A percentile compares a stretch with the other conserved stretches of the same genome.
Evolutionary conservation across 2,113 vertebrate species (phyloP).

Genomic region (Aramus guarauna): DNA sequence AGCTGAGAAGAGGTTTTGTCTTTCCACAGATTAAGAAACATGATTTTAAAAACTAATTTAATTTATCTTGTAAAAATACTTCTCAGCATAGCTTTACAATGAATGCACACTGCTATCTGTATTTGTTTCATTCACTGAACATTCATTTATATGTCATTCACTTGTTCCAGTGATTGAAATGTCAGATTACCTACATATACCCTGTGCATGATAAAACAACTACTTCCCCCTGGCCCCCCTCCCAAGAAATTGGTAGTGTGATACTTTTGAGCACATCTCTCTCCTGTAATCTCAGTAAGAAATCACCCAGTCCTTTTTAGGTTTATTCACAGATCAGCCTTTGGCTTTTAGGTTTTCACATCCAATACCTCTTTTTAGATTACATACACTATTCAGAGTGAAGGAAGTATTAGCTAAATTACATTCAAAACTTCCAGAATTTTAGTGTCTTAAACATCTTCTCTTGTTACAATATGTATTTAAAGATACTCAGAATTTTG

Average conservation of each 20-base stretch:
- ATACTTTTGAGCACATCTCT: neutral
- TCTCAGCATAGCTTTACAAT: neutral
- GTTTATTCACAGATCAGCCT: neutral
- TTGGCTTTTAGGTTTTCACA: neutral
- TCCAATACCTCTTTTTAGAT: neutral
- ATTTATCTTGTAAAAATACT: neutral
- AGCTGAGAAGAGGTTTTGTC: neutral
- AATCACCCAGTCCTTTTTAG: neutral
- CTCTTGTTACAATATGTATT: neutral
- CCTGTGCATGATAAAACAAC: neutral
- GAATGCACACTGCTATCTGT: neutral
- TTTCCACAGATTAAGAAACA: rapidly evolving
- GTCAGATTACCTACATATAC: neutral
- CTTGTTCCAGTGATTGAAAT: neutral
- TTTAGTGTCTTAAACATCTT: neutral
- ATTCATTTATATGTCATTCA: constrained; percentile 35
- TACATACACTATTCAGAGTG: neutral
- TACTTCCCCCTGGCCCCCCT: neutral
- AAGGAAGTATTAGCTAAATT: neutral
- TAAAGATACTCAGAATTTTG: neutral
- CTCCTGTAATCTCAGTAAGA: neutral
- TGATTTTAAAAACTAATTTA: neutral
- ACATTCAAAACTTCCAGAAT: neutral
- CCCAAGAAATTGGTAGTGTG: neutral
- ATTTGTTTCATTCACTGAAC: neutral